Evolutionary conservation across 2,113 vertebrate genomes (phyloP), one percentile per base, ranked within the genome.

Genomic region (Psettodes erumei): DNA sequence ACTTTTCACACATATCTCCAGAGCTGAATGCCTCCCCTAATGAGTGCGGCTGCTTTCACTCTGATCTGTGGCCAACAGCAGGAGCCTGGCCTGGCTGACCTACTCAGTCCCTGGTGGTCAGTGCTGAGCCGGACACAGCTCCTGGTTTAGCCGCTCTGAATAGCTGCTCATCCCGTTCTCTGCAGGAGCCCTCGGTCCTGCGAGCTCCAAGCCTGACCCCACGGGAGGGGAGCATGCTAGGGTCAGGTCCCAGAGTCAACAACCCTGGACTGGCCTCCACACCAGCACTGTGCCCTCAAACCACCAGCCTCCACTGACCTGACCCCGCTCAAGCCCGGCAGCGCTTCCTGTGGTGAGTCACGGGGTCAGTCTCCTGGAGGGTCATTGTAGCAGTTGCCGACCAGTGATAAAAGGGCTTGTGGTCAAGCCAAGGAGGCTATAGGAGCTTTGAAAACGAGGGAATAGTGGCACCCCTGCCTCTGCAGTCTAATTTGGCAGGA

Each of bases 401-500:
- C 87, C 79, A 43, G 59, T 74, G 79, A 92, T 83, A 82, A 93
- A 92, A 92, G 82, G 72, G 75, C 74, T 70, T 73, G 78, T 63
- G 89, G 82, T 91, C 89, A 83, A 82, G 68, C 87, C 58, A 78
- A 75, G 42, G 85, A 77, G 66, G 58, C 67, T 7, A 12, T 3
- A 32, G 59, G 60, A 66, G 75, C 21, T n/a, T 1, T 77, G 76
- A 90, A 86, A 83, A 86, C 59, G 65, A 77, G 65, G 80, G 83
- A 62, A 82, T 74, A 54, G 77, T 15, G 18, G 79, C 85, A 86
- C 88, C 90, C 92, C 93, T 89, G 79, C 77, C 32, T 72, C 71
- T 91, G 71, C 18, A 23, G 69, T 65, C 88, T 93, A 92, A 93
- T 93, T 93, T 91, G 87, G 85, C 80, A 86, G 84, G 91, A 90